phyloP scores from a whole-genome alignment of 2,113 vertebrate species.

The Calyptomena viridis region DNA sequence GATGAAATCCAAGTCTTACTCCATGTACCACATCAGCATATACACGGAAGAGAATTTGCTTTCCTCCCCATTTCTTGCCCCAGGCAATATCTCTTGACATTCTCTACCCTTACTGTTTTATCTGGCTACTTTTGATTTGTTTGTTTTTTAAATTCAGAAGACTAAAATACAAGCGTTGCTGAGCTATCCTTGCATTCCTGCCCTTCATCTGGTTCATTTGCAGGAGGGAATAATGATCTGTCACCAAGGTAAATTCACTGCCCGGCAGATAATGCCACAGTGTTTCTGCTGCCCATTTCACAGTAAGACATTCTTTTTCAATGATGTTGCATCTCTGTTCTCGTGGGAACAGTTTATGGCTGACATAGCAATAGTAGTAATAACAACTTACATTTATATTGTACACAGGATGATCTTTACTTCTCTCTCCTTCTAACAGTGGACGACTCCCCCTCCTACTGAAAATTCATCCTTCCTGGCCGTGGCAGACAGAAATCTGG shows the following conservation, averaged over 20 bases:
- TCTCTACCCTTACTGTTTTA: background rate
- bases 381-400: slow-evolving; percentile 66
- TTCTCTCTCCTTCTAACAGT: slow-evolving; percentile 50
- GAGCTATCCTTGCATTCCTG: slow-evolving; percentile 55
- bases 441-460: slow-evolving; percentile 25
- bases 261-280: slow-evolving; percentile 56
- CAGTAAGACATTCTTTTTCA: slow-evolving; percentile 53
- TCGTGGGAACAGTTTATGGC: slow-evolving; percentile 61
- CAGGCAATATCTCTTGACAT: background rate
- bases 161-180: slow-evolving; percentile 15
- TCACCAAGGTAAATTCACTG: slow-evolving; percentile 72
- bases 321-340: slow-evolving; percentile 49
- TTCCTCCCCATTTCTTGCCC: background rate
- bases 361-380: slow-evolving; percentile 67
- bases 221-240: slow-evolving; percentile 65
- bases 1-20: background rate
- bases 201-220: slow-evolving; percentile 61
- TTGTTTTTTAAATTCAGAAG: slow-evolving; percentile 1
- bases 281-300: slow-evolving; percentile 54
- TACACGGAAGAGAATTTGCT: background rate
- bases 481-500: background rate
- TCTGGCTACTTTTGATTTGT: background rate
- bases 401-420: slow-evolving; percentile 53
- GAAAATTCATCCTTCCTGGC: slow-evolving; percentile 18
- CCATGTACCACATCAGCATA: background rate